These are phyloP conservation scores for Urosaurus nigricauda DNA, from an alignment of 2,797 vertebrate genomes.

Conservation along the genomic window DNA sequence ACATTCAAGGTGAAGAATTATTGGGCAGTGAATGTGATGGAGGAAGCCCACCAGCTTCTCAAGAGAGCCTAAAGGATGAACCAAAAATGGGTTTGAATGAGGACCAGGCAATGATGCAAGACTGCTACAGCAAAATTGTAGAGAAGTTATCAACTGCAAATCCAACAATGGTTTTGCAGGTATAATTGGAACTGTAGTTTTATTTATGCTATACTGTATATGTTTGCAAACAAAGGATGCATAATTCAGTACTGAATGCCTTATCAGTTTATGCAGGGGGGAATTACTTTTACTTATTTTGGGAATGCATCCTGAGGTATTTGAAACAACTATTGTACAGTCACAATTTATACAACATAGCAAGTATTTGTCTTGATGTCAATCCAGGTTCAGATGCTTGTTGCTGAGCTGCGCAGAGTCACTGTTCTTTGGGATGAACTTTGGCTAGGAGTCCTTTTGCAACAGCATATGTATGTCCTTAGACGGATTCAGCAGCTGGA, in stretches of 20 bases:
- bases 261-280: not conserved
- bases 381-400: constrained; percentile 94
- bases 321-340: not conserved
- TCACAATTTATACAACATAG: not conserved
- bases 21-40: constrained; percentile 87
- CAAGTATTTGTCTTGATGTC: not conserved
- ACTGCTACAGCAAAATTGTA: constrained; percentile 99
- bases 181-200: constrained; percentile 65
- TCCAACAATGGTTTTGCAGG: constrained; percentile 99
- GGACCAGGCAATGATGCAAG: constrained; percentile 99
- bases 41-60: constrained; percentile 85
- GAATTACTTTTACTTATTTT: not conserved
- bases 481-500: constrained; percentile 95
- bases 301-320: not conserved
- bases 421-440: constrained; percentile 98
- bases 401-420: constrained; percentile 94
- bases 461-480: constrained; percentile 97
- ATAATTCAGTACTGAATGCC: not conserved
- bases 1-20: constrained; percentile 91
- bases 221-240: not conserved
- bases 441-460: constrained; percentile 95
- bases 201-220: not conserved
- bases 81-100: constrained; percentile 90
- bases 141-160: constrained; percentile 95
- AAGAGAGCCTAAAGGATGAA: constrained; percentile 88